These are phyloP conservation scores for Cyanistes caeruleus DNA, from an alignment of 2,113 vertebrate species.

Conservation along the genomic window DNA sequence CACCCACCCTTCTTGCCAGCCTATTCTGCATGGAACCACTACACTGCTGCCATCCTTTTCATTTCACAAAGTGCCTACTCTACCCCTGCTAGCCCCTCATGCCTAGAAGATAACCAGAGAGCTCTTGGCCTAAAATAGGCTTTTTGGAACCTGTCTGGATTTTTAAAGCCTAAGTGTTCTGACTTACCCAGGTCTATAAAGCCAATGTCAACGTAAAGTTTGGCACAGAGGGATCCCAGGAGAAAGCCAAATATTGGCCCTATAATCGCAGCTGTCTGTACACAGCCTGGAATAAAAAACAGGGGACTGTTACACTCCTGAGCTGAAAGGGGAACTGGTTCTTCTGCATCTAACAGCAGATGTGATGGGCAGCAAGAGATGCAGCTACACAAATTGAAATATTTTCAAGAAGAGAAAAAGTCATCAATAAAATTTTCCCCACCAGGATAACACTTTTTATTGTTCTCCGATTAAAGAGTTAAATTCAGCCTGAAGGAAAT, in stretches of 20 bases:
- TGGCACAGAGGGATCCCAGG: constrained; percentile 89
- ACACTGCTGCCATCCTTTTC: background rate
- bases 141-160: background rate
- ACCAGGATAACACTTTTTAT: rapidly evolving
- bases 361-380: background rate
- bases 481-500: background rate
- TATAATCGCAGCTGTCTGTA: constrained; percentile 89
- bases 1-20: background rate
- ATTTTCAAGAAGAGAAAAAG: background rate
- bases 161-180: background rate
- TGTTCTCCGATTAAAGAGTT: background rate
- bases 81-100: background rate
- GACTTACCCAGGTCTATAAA: constrained; percentile 88
- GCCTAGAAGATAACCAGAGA: background rate
- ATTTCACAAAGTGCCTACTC: background rate
- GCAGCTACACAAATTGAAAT: background rate
- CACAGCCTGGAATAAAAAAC: constrained; percentile 79
- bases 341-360: background rate
- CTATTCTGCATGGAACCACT: background rate
- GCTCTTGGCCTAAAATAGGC: background rate
- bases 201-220: constrained; percentile 92
- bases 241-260: constrained; percentile 95
- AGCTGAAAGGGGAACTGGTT: background rate
- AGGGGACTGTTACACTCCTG: background rate
- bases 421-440: background rate